Conservation (phyloP, 2,113 vertebrate genomes). For the Acrocephalus kingi region DNA sequence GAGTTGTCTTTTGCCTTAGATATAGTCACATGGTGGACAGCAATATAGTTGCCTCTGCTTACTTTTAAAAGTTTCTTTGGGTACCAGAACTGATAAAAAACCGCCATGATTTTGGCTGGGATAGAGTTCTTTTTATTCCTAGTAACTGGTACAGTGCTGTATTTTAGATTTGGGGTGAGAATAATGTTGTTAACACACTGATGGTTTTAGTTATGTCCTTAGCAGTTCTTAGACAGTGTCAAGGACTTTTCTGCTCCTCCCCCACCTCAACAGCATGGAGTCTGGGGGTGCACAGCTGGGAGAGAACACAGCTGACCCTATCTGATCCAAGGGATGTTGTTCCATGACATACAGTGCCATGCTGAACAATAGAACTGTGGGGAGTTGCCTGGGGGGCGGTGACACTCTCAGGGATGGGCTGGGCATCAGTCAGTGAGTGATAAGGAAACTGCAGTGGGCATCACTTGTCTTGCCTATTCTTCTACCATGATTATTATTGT, state of each 20-base stretch:
- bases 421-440: background rate
- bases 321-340: background rate
- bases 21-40: background rate
- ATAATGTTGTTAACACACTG: background rate
- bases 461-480: background rate
- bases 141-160: background rate
- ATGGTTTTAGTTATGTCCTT: background rate
- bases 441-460: background rate
- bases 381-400: background rate
- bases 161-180: background rate
- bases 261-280: background rate
- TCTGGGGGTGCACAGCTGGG: background rate
- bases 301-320: background rate
- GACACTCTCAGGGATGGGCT: rapidly evolving
- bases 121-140: background rate
- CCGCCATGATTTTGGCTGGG: background rate
- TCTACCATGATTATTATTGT: background rate
- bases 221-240: background rate
- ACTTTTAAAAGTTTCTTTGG: background rate
- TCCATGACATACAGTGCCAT: background rate
- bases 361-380: background rate
- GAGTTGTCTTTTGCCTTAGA: background rate
- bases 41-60: background rate
- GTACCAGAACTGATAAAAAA: background rate
- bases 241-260: background rate